These are phyloP conservation scores for Mustelus asterias DNA, from an alignment of 2,113 vertebrate genomes.

Conservation along the genomic window DNA sequence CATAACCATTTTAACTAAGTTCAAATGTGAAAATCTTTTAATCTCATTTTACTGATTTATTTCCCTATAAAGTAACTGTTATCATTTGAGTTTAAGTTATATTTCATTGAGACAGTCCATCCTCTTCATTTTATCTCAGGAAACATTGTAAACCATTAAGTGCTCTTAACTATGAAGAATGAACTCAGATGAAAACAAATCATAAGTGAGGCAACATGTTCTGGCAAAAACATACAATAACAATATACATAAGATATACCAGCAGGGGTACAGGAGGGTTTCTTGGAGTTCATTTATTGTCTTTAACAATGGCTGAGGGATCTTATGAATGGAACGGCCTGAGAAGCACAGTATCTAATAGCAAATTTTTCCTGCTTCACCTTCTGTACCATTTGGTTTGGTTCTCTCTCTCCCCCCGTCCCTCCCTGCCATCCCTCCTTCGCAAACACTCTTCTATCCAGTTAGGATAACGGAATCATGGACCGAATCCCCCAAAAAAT, in stretches of 20 bases:
- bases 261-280: too few relatives aligned
- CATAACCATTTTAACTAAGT: not conserved
- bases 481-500: too few relatives aligned
- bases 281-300: too few relatives aligned
- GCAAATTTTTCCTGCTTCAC: not conserved
- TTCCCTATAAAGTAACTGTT: not conserved
- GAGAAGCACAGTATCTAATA: not conserved
- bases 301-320: not conserved
- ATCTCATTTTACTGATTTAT: not conserved
- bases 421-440: not conserved
- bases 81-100: not conserved
- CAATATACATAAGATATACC: too few relatives aligned
- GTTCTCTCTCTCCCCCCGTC: not conserved
- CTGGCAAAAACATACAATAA: not conserved
- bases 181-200: not conserved
- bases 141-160: not conserved
- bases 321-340: not conserved
- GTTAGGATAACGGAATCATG: not conserved
- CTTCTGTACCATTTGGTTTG: not conserved
- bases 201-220: not conserved
- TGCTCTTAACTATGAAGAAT: not conserved
- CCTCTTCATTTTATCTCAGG: not conserved
- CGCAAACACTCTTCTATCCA: not conserved
- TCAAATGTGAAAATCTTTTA: not conserved
- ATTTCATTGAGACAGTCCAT: not conserved